Base-by-base conservation (phyloP, 1,140 invertebrate genomes). In the Thrips palmi region DNA sequence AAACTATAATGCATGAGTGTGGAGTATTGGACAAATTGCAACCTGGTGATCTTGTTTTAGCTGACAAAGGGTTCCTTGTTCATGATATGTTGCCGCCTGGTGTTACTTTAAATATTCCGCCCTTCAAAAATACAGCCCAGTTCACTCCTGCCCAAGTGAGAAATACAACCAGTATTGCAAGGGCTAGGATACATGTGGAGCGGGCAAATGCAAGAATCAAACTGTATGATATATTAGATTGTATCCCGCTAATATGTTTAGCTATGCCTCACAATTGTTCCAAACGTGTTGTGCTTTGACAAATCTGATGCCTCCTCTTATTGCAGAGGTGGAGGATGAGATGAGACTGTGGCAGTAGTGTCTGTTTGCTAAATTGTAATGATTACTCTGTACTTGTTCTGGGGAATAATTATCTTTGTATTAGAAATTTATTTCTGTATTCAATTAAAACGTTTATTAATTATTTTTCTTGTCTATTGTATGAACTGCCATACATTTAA, bases 1-100 rank as follows among this genome's bases (percentile, higher is more conserved):
- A 43, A 41, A 24, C 23, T 28, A 45, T 48, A 25, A 29, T 31
- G 2, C 7, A 11, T 3, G 12, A 45, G n/a, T 45, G 39, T 37
- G 43, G 34, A 1, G 2, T 45, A 8, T 33, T 41, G 23, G 7
- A 31, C 5, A 5, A 22, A 29, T 23, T 37, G 6, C 0, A 21
- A 18, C 22, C 40, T n/a, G 33, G 33, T 11, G 40, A 41, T n/a
- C 10, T 41, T 3, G 19, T 41, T 12, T 18, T 36, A 7, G 33
- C 33, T 1, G 40, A 41, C 14, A 36, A 41, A 36, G 25, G 40
- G 3, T 36, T 41, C 24, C 12, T 36, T 8, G 31, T 37, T 19
- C 23, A 23, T 2, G 27, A 41, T 25, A 8, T 27, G 6, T 1
- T 41, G 2, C 27, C 40, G 20, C 1, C 14, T 18, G 33, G 20